Base-by-base conservation (phyloP, 1,140 invertebrate genomes). In the Magallana angulata region DNA sequence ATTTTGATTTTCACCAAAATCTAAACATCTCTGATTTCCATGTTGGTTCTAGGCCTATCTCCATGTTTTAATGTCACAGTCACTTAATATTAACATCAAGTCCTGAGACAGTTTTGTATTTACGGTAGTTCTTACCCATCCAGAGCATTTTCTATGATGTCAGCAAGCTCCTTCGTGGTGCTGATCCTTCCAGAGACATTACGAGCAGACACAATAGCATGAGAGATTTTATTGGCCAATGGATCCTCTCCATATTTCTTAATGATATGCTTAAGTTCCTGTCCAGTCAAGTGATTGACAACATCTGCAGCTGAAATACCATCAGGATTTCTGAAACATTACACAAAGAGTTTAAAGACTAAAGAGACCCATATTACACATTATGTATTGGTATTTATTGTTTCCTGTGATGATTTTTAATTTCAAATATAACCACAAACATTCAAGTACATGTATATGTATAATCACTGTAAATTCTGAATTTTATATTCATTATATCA, bases 181-280 rank as follows among this genome's bases (percentile, higher is more conserved):
- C 96, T 96, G 68, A 99, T 96, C 91, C 95, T 96, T 92, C 96
- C 97, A 90, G 98, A 97, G 90, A 96, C 96, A 90, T 97, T 97
- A 90, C 98, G 96, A n/a, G 97, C 96, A 94, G 99, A 97, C 16
- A 99, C 96, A 59, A 99, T 97, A 7, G 97, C 97, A 92, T 97
- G 96, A 7, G 98, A 98, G 90, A 99, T 98, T 95, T 97, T 97
- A 87, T 96, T 97, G 0, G 98, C 97, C 87, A 96, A 95, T 92
- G 97, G 98, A 94, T 99, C 98, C 95, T 99, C 97, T 0, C 98
- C 98, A 93, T 99, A 99, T 82, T 92, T 93, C 94, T 97, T 98
- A 7, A 99, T 96, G 88, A 99, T 98, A 93, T 96, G 96, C 76
- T 95, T 96, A 2, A 99, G 95, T 94, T 98, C 97, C 62, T 96